phyloP scores from a whole-genome alignment of 2,797 vertebrate species.

The Natrix natrix region DNA sequence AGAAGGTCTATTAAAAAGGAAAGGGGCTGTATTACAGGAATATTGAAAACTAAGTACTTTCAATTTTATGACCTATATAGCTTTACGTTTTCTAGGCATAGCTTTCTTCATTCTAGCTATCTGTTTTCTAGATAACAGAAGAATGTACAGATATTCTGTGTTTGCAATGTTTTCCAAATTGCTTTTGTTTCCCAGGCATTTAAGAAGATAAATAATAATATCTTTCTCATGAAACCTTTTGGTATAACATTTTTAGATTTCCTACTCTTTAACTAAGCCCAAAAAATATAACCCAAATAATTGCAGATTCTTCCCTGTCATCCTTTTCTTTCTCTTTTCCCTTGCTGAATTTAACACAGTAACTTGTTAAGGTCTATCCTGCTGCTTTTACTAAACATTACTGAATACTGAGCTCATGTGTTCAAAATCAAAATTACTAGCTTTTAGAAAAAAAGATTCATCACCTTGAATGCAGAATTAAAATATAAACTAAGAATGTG shows the following conservation, averaged over 20 bases:
- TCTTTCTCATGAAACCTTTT: neutral
- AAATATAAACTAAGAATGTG: neutral
- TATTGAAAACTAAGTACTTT: neutral
- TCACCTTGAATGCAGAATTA: neutral
- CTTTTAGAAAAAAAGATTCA: neutral
- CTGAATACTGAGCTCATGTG: neutral
- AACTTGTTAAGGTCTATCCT: neutral
- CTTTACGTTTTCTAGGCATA: neutral
- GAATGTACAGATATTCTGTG: neutral
- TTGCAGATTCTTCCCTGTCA: neutral
- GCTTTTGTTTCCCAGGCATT: neutral
- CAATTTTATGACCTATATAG: neutral
- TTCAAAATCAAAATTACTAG: neutral
- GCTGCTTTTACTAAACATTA: neutral
- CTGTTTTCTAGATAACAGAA: neutral
- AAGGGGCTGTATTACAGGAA: neutral
- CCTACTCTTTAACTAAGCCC: neutral
- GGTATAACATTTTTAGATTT: neutral
- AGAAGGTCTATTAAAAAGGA: neutral
- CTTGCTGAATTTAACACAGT: neutral
- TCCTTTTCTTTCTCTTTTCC: neutral
- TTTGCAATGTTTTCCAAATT: neutral
- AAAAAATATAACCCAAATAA: neutral
- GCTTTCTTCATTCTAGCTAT: neutral
- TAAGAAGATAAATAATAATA: neutral